A percentile compares a stretch with the other conserved stretches of the same genome.
Conservation (phyloP, 2,888 invertebrate genomes). For the Acrocyrtus sp. region DNA sequence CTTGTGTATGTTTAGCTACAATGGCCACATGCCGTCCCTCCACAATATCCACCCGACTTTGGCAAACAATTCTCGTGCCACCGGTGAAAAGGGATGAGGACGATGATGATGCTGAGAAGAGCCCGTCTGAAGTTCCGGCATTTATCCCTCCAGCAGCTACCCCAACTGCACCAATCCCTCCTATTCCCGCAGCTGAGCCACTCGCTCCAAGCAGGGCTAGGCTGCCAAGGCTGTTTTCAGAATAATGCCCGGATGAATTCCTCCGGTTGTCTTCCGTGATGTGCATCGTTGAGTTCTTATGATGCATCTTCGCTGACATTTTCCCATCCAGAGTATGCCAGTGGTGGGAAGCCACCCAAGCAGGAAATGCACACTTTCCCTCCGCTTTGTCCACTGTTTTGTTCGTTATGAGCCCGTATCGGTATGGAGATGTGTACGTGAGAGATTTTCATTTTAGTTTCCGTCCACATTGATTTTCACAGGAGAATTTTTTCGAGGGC, state of each 20-base stretch:
- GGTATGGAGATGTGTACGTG: background rate
- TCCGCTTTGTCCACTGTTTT: conserved; percentile 77
- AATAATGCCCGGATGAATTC: conserved; percentile 59
- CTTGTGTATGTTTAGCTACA: conserved; percentile 80
- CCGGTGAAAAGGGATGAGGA: conserved; percentile 50
- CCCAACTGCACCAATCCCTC: conserved; percentile 38
- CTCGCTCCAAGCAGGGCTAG: conserved; percentile 19
- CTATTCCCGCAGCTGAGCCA: conserved; percentile 22
- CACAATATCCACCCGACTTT: conserved; percentile 52
- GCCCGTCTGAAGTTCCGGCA: conserved; percentile 11
- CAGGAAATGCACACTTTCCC: conserved; percentile 80
- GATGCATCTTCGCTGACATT: conserved; percentile 79
- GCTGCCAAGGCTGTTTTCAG: conserved; percentile 14
- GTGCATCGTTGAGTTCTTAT: conserved; percentile 78
- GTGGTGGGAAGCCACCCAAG: conserved; percentile 81
- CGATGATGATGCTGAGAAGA: conserved; percentile 15
- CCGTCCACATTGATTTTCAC: conserved; percentile 13
- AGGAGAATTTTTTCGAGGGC: too few species aligned
- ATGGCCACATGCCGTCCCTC: conserved; percentile 66
- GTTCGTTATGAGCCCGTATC: background rate
- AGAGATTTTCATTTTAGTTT: background rate
- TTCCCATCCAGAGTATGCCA: conserved; percentile 83
- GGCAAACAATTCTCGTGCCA: conserved; percentile 58
- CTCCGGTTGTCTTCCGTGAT: conserved; percentile 66
- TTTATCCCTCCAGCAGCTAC: conserved; percentile 30